Percentiles rank a stretch among this genome's conserved stretches.
Conservation (phyloP, 1,140 invertebrate genomes). For the Anagrus nilaparvatae region DNA sequence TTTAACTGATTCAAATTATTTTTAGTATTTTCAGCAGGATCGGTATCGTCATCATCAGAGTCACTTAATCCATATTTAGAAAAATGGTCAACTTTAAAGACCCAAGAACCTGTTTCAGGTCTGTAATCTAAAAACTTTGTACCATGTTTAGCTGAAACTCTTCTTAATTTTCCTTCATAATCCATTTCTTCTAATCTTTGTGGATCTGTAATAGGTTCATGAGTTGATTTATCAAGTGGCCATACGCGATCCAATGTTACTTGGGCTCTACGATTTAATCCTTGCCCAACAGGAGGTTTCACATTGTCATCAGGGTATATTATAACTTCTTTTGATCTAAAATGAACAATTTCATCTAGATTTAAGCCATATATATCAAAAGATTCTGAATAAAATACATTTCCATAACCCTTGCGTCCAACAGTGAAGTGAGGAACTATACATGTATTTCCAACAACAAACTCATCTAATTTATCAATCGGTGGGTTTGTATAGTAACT, state of each 20-base stretch:
- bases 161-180: slow-evolving; percentile 78
- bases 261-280: slow-evolving; percentile 84
- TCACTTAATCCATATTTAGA: slow-evolving; percentile 92
- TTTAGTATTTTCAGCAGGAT: slow-evolving; percentile 28
- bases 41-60: slow-evolving; percentile 73
- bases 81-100: slow-evolving; percentile 86
- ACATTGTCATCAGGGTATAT: slow-evolving; percentile 60
- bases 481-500: slow-evolving; percentile 71
- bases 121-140: slow-evolving; percentile 91
- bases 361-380: slow-evolving; percentile 85
- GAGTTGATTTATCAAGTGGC: slow-evolving; percentile 80
- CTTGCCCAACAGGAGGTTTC: slow-evolving; percentile 64
- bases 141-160: slow-evolving; percentile 74
- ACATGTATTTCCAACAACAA: slow-evolving; percentile 57
- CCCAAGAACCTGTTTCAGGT: slow-evolving; percentile 93
- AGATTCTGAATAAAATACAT: slow-evolving; percentile 77
- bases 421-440: slow-evolving; percentile 85
- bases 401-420: slow-evolving; percentile 83
- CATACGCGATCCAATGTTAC: slow-evolving; percentile 90
- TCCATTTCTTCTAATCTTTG: slow-evolving; percentile 68
- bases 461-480: slow-evolving; percentile 50
- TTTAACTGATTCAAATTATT: too few species aligned
- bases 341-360: slow-evolving; percentile 64
- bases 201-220: slow-evolving; percentile 71
- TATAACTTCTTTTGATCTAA: slow-evolving; percentile 66